These are phyloP conservation scores for Sciurus carolinensis DNA, from an alignment of 2,797 vertebrate genomes.

Conservation along the genomic window DNA sequence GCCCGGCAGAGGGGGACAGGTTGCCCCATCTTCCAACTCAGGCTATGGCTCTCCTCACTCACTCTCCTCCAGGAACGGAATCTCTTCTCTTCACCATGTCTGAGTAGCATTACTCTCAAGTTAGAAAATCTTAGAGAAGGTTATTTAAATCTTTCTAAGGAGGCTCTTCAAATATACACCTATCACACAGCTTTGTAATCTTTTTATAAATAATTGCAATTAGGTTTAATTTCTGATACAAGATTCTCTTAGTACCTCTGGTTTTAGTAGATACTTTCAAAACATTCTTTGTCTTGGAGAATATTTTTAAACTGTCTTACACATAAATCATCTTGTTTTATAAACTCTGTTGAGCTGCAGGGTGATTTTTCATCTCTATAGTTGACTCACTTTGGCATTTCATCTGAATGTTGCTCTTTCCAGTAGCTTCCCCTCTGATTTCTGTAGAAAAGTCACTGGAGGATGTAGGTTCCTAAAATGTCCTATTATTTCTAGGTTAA, in stretches of 20 bases:
- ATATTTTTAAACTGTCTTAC: constrained; percentile 47
- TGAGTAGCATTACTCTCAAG: not conserved
- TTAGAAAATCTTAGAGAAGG: not conserved
- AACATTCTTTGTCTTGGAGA: not conserved
- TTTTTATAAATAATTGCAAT: constrained; percentile 17
- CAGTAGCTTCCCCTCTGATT: not conserved
- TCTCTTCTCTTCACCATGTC: not conserved
- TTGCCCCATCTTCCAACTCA: not conserved
- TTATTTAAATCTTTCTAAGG: constrained; percentile 5
- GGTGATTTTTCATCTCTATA: constrained; percentile 27
- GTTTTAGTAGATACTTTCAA: constrained; percentile 47
- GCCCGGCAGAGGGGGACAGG: not conserved
- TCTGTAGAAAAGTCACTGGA: constrained; percentile 61
- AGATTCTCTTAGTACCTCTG: not conserved
- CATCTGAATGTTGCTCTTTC: not conserved
- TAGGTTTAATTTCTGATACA: constrained; percentile 41
- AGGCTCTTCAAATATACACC: not conserved
- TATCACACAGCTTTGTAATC: constrained; percentile 8
- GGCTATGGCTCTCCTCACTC: not conserved
- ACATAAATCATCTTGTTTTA: constrained; percentile 5
- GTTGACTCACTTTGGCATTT: constrained; percentile 38
- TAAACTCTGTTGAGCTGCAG: constrained; percentile 8
- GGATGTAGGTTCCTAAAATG: not conserved
- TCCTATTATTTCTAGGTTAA: constrained; percentile 27
- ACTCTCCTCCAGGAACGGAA: not conserved